phyloP scores from a whole-genome alignment of 2,888 invertebrate species.

The Leptarthrus brevirostris region DNA sequence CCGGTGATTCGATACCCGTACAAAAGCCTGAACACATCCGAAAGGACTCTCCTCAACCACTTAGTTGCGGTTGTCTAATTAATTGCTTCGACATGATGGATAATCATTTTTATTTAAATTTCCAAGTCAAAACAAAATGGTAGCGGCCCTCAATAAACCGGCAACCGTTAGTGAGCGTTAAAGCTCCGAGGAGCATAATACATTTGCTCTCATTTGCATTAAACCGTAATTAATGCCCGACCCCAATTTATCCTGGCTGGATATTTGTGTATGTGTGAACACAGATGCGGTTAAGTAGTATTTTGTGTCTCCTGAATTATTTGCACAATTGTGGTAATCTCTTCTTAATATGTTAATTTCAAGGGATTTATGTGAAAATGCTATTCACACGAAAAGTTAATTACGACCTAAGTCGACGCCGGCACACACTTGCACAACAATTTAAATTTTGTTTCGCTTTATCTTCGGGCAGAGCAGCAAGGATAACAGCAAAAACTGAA shows the following conservation, averaged over 20 bases:
- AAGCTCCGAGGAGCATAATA: conserved; percentile 3
- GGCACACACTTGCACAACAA: conserved; percentile 31
- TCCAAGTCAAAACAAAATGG: conserved; percentile 30
- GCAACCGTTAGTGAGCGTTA: neutral
- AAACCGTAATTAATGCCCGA: conserved; percentile 41
- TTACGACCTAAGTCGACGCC: conserved; percentile 52
- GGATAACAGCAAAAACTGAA: conserved; percentile 29
- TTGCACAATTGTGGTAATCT: conserved; percentile 57
- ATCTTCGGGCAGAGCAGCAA: conserved; percentile 28
- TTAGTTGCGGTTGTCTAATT: conserved; percentile 18
- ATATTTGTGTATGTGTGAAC: conserved; percentile 33
- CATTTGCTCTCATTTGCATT: conserved; percentile 42
- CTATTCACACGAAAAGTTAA: conserved; percentile 56
- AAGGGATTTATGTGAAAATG: conserved; percentile 57
- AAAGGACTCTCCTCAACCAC: conserved; percentile 23
- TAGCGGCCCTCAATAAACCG: conserved; percentile 18
- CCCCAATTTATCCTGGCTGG: conserved; percentile 10
- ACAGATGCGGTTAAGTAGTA: conserved; percentile 41
- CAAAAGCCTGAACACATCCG: neutral
- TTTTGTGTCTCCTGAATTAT: conserved; percentile 53
- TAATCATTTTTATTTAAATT: conserved; percentile 42
- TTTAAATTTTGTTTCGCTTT: conserved; percentile 38
- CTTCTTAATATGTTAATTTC: conserved; percentile 60
- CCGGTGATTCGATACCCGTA: too few species aligned
- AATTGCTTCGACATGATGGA: conserved; percentile 20